Evolutionary conservation across 2,888 invertebrate species (phyloP), one percentile per base, ranked within the genome.

Genomic region (Epinotia bilunana): DNA sequence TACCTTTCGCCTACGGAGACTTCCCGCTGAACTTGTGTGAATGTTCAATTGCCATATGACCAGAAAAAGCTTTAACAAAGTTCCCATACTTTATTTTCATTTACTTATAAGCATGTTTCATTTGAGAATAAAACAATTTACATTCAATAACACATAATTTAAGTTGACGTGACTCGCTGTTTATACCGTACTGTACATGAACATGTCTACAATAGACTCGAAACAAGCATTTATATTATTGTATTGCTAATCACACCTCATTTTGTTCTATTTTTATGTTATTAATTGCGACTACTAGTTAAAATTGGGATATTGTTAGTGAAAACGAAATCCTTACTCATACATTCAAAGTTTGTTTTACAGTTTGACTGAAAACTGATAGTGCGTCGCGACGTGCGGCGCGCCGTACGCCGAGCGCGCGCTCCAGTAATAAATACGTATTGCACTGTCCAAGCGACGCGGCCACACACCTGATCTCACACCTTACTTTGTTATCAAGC

Each of bases 91-190:
- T 92, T 92, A 93, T 93, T 93, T 92, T 93, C 92, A 89, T 93
- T 93, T 93, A 92, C 92, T 90, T 93, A 92, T 90, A 93, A 93
- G 93, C 93, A 93, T 89, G 93, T 93, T 92, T 91, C 90, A 91
- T 93, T 90, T 91, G 88, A 89, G 88, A 91, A 92, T 90, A 92
- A 93, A 93, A 93, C 93, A 92, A 91, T 93, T 90, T 92, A 93
- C 92, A 91, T 91, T 88, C 89, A 89, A 90, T 93, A 93, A 93
- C 91, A 93, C 91, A 93, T 92, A 93, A 92, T 93, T 93, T 92
- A 93, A 90, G 86, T 87, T 91, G 90, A 91, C 90, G 87, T 93
- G 93, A 93, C 93, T 93, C 88, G 86, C 93, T 93, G 88, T 89
- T 87, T 82, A 83, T 86, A 90, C 87, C 84, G 86, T 89, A 92